phyloP scores from a whole-genome alignment of 2,113 vertebrate species.

The Mixornis gularis region DNA sequence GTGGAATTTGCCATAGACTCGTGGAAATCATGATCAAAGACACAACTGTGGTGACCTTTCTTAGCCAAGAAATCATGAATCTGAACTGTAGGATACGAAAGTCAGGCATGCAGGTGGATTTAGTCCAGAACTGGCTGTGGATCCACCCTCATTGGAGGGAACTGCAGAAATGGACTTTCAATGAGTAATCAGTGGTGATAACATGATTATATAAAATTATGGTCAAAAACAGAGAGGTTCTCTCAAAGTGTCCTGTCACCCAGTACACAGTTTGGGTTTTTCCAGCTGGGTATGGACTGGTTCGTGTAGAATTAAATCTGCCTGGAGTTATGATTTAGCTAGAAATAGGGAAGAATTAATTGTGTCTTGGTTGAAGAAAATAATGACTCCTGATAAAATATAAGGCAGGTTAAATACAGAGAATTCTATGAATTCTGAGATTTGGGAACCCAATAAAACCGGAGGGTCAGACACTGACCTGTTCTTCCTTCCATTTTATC shows the following conservation, averaged over 20 bases:
- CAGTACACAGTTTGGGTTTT: neutral
- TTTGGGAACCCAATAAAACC: neutral
- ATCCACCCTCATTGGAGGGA: neutral
- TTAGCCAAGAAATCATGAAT: neutral
- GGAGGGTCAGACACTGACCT: neutral
- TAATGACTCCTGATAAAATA: neutral
- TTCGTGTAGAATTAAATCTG: neutral
- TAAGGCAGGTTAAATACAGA: neutral
- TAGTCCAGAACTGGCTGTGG: neutral
- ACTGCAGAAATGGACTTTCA: neutral
- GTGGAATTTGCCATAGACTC: neutral
- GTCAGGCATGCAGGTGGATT: neutral
- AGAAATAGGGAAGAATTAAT: neutral
- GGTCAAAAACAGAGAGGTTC: neutral
- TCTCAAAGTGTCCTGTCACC: neutral
- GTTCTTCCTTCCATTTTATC: neutral
- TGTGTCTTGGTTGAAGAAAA: neutral
- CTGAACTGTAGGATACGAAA: neutral
- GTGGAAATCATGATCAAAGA: neutral
- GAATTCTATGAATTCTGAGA: neutral
- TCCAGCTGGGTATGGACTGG: neutral
- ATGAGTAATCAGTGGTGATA: neutral
- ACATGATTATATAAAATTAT: neutral
- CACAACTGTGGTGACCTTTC: neutral
- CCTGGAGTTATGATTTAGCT: neutral